These are phyloP conservation scores for Dendrocincla tyrannina DNA, from an alignment of 2,797 vertebrate genomes.

Conservation along the genomic window DNA sequence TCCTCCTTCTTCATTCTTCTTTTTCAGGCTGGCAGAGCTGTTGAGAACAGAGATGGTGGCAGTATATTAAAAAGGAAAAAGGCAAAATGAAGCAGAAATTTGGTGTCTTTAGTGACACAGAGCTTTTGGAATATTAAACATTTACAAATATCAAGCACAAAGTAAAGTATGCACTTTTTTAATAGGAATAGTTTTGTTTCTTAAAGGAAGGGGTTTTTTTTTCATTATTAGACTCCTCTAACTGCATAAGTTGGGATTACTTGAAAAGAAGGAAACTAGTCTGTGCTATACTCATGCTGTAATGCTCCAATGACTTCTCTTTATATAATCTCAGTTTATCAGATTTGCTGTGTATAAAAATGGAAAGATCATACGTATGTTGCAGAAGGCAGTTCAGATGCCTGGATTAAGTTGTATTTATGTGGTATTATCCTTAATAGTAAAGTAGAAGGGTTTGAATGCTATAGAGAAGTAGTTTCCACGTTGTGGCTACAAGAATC, in stretches of 20 bases:
- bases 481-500: neutral
- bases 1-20: neutral
- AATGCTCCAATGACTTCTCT: neutral
- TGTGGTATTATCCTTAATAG: conserved; percentile 28
- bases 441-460: conserved; percentile 7
- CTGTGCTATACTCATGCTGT: neutral
- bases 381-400: conserved; percentile 42
- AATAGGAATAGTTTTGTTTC: neutral
- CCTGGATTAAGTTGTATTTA: conserved; percentile 61
- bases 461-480: neutral
- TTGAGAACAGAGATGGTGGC: neutral
- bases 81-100: neutral
- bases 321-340: conserved; percentile 65
- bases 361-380: conserved; percentile 48
- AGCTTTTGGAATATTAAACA: neutral
- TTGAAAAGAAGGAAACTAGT: conserved; percentile 3
- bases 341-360: conserved; percentile 63
- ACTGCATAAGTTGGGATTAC: neutral
- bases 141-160: neutral
- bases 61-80: neutral
- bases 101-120: neutral
- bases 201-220: neutral
- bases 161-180: neutral
- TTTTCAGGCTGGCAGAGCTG: neutral
- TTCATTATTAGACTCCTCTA: neutral